phyloP scores from a whole-genome alignment of 2,113 vertebrate species.

The Alces alces region DNA sequence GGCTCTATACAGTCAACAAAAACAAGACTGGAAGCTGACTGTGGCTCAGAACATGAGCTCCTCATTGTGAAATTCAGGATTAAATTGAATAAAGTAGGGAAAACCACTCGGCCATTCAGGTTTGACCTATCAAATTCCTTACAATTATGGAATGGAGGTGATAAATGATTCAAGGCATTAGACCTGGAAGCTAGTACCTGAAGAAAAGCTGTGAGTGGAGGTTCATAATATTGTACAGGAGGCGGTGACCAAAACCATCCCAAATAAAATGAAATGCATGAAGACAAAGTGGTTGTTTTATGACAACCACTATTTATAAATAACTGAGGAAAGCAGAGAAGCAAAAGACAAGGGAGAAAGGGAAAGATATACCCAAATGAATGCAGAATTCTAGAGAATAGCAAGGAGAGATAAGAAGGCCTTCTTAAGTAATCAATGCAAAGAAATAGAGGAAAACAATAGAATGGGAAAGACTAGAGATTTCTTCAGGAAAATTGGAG shows the following conservation, averaged over 20 bases:
- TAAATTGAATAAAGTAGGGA: not conserved
- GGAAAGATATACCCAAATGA: not conserved
- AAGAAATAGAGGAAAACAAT: not conserved
- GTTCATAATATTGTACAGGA: not conserved
- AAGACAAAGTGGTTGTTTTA: not conserved
- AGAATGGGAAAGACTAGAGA: not conserved
- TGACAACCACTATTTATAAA: not conserved
- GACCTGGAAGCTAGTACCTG: not conserved
- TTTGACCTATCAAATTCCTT: not conserved
- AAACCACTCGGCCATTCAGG: not conserved
- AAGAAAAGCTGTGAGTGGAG: not conserved
- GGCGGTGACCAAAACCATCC: not conserved
- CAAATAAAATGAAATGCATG: not conserved
- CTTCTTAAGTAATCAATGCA: not conserved
- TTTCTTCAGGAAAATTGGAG: not conserved
- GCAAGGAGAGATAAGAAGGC: not conserved
- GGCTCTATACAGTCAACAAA: not conserved
- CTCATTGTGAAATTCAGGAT: not conserved
- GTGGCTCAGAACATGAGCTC: not conserved
- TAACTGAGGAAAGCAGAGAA: not conserved
- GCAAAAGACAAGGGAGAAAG: not conserved
- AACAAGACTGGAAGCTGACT: not conserved
- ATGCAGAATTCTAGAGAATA: not conserved
- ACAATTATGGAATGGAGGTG: not conserved
- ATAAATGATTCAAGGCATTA: not conserved